phyloP scores from a whole-genome alignment of 2,113 vertebrate genomes.

The Nanger granti region DNA sequence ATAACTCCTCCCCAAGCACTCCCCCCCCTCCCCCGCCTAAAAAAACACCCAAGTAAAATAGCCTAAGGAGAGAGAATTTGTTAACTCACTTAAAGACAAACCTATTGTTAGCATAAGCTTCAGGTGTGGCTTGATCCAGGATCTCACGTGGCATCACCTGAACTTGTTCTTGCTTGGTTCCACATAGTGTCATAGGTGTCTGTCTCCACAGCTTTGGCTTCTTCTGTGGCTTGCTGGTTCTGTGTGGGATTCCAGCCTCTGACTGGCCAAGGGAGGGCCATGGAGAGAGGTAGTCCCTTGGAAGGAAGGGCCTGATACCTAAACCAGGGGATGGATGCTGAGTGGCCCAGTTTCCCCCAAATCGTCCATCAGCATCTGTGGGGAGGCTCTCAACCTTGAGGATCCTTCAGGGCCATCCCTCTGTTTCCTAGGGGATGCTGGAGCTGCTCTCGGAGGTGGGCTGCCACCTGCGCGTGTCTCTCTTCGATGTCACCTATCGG shows the following conservation, averaged over 20 bases:
- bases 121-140: not conserved
- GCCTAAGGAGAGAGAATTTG: not conserved
- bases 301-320: not conserved
- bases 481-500: conserved; percentile 86
- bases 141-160: accelerated
- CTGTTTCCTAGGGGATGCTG: conserved; percentile 38
- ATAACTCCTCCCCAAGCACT: not conserved
- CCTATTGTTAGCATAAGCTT: accelerated
- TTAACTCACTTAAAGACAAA: not conserved
- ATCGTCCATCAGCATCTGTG: accelerated
- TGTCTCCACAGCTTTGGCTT: not conserved
- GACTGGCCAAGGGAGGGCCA: not conserved
- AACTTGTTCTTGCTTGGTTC: not conserved
- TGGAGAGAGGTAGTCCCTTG: not conserved
- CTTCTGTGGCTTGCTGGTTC: not conserved
- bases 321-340: accelerated
- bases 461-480: conserved; percentile 86
- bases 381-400: accelerated
- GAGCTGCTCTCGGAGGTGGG: conserved; percentile 63
- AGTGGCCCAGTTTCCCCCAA: accelerated
- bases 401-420: not conserved
- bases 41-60: no score
- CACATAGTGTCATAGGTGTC: accelerated
- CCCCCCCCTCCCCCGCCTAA: no score
- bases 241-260: not conserved